Evolutionary conservation across 2,888 invertebrate genomes (phyloP), one percentile per base, ranked within the genome.

Genomic region (Yponomeuta sedellus): DNA sequence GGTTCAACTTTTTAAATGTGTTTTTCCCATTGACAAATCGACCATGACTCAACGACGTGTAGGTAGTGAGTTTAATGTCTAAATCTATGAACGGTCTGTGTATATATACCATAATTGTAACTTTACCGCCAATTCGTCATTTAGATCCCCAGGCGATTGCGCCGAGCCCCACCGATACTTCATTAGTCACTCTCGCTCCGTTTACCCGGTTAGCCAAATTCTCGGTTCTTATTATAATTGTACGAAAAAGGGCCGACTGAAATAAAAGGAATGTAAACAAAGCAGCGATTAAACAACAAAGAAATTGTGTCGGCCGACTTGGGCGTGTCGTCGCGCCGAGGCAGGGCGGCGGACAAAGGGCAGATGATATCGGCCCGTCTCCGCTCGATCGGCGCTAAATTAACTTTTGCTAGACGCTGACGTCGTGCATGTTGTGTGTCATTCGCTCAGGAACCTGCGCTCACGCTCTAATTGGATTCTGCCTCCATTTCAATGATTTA

Each of bases 311-410:
- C 44, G 44, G 16, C 16, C 44, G 1, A 52, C 44, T 52, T 16
- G 44, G 44, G 65, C 68, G 61, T 68, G 34, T 66, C 56, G 52
- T 65, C 44, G 44, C 44, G 44, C 44, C 44, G 44, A 52, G 44
- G 12, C 44, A 63, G 67, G 69, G 69, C 66, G 68, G 65, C 68
- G 71, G 70, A 75, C 72, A 75, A 73, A 76, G 71, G 71, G 68
- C 74, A 75, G 73, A 74, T 68, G 71, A 68, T 70, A 67, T 68
- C 64, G 66, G 67, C 67, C 57, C 65, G 67, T 67, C 58, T 66
- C 66, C 68, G 68, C 66, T 69, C 72, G 71, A 73, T 75, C 73
- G 71, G 67, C 70, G 70, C 70, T 70, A 76, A 77, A 78, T 79
- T 78, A 76, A 76, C 72, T 72, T 73, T 71, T 70, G 73, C 73